Evolutionary conservation across 2,888 invertebrate genomes (phyloP).

Genomic region (Cephus spinipes): DNA sequence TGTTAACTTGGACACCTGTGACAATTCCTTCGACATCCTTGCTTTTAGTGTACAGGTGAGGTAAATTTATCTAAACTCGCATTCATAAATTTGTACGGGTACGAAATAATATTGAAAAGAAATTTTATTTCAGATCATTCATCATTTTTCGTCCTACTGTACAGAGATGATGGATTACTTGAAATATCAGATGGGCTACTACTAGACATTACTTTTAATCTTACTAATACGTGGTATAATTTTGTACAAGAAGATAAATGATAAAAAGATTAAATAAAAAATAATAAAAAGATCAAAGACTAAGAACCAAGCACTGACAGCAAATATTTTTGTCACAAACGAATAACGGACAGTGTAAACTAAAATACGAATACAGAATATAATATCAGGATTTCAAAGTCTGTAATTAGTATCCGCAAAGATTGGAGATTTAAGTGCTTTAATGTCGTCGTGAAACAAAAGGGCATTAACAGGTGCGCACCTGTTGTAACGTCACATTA

Average conservation of each 20-base stretch:
- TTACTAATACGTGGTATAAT: background rate
- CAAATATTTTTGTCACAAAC: too few species aligned
- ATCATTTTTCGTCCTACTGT: background rate
- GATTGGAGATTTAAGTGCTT: too few species aligned
- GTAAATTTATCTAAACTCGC: background rate
- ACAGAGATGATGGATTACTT: background rate
- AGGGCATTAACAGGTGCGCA: too few species aligned
- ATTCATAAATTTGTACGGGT: background rate
- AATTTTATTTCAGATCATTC: background rate
- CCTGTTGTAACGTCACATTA: too few species aligned
- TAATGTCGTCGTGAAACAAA: too few species aligned
- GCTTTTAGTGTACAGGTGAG: background rate
- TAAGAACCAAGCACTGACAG: too few species aligned
- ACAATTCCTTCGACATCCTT: background rate
- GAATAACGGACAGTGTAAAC: too few species aligned
- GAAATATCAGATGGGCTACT: background rate
- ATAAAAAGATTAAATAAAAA: background rate
- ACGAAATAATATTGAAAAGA: background rate
- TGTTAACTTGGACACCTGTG: background rate
- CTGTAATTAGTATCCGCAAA: background rate
- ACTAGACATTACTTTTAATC: background rate
- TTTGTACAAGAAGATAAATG: background rate
- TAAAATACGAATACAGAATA: too few species aligned
- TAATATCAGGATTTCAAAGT: too few species aligned
- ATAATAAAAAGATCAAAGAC: too few species aligned